Percentiles rank a stretch among this genome's conserved stretches.
These are phyloP conservation scores for Drosophila subobscura DNA, from an alignment of 1,140 invertebrate species.

Conservation along the genomic window DNA sequence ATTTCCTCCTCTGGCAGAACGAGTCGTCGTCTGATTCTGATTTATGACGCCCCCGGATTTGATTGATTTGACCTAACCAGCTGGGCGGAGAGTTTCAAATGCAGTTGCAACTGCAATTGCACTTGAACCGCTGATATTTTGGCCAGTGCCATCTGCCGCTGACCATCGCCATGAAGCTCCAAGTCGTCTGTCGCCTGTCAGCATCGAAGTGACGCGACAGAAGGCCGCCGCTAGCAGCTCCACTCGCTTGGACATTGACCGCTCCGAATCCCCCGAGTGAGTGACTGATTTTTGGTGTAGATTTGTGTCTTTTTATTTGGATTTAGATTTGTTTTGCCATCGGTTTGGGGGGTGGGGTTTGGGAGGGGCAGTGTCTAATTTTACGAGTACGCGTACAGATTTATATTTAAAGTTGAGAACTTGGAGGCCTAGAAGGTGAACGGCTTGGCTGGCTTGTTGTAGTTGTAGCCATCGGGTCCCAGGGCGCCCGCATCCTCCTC, in stretches of 20 bases:
- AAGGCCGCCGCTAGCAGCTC: conserved; percentile 34
- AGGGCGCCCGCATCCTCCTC: conserved; percentile 39
- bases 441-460: conserved; percentile 53
- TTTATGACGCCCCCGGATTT: conserved; percentile 49
- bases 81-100: conserved; percentile 19
- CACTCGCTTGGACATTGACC: conserved; percentile 34
- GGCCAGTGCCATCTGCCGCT: conserved; percentile 45
- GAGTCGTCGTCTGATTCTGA: conserved; percentile 20
- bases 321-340: conserved; percentile 50
- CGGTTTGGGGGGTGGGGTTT: conserved; percentile 8
- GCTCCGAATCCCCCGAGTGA: conserved; percentile 46
- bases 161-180: conserved; percentile 53
- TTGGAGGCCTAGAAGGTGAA: conserved; percentile 44
- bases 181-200: conserved; percentile 47
- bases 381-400: conserved; percentile 24
- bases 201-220: conserved; percentile 41
- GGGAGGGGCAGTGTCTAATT: neutral
- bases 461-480: conserved; percentile 56
- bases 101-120: conserved; percentile 30
- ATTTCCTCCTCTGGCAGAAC: conserved; percentile 56
- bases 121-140: conserved; percentile 75
- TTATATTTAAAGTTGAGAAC: conserved; percentile 18
- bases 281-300: conserved; percentile 25
- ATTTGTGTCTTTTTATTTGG: conserved; percentile 65
- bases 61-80: conserved; percentile 70